A percentile compares a stretch with the other conserved stretches of the same genome.
Evolutionary conservation across 2,797 vertebrate genomes (phyloP).

Genomic region (Sebastes nivosus): DNA sequence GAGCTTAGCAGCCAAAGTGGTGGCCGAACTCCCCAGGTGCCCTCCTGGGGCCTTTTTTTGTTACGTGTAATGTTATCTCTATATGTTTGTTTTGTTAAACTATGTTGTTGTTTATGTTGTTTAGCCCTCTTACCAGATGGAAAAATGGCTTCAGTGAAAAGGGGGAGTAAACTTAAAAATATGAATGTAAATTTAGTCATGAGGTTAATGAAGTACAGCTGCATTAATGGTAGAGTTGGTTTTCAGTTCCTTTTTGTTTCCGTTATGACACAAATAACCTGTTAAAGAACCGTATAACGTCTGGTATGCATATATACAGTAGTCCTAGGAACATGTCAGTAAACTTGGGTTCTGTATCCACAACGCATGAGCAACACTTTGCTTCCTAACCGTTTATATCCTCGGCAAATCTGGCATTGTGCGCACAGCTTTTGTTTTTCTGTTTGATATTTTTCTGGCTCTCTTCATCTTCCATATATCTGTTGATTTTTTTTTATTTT

Average conservation of each 20-base stretch:
- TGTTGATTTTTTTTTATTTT: conserved; percentile 27
- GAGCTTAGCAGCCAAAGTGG: conserved; percentile 72
- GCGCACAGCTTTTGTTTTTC: conserved; percentile 67
- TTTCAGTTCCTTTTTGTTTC: conserved; percentile 76
- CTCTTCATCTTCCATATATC: conserved; percentile 64
- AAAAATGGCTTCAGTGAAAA: conserved; percentile 77
- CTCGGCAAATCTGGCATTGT: conserved; percentile 75
- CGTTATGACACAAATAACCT: conserved; percentile 83
- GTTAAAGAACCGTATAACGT: conserved; percentile 84
- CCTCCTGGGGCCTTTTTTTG: conserved; percentile 71
- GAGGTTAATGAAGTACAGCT: conserved; percentile 85
- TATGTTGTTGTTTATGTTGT: conserved; percentile 81
- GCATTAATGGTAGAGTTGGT: conserved; percentile 82
- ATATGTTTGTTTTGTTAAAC: conserved; percentile 78
- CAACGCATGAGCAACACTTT: conserved; percentile 85
- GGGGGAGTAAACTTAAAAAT: conserved; percentile 79
- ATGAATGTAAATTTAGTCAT: conserved; percentile 89
- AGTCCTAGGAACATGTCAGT: conserved; percentile 87
- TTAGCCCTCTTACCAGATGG: conserved; percentile 78
- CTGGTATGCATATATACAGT: conserved; percentile 88
- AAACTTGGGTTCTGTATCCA: conserved; percentile 87
- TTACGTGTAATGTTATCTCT: conserved; percentile 74
- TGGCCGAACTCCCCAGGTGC: conserved; percentile 67
- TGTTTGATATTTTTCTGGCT: conserved; percentile 50
- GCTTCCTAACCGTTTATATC: conserved; percentile 84